Evolutionary conservation across 2,113 vertebrate species (phyloP).

Genomic region (Oryzias curvinotus): DNA sequence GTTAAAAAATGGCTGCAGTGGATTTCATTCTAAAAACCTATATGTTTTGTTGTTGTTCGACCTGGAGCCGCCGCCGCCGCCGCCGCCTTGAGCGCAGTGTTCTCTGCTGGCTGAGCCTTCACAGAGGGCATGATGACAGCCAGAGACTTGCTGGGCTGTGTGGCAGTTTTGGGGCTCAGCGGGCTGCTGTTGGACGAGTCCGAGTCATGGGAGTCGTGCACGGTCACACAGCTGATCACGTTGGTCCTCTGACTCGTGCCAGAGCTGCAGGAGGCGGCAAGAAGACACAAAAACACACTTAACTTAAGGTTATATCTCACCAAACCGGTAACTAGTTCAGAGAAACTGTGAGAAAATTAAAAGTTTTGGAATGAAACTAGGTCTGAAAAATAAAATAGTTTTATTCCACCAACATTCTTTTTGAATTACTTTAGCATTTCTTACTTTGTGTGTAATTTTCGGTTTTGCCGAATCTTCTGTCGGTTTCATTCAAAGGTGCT

Average conservation of each 20-base stretch:
- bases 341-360: too few relatives aligned
- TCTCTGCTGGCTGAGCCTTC: conserved; percentile 87
- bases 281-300: not conserved
- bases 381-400: too few relatives aligned
- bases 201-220: conserved; percentile 95
- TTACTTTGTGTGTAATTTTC: too few relatives aligned
- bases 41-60: not conserved
- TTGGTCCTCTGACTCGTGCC: conserved; percentile 89
- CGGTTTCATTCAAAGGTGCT: not conserved
- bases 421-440: too few relatives aligned
- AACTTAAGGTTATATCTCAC: not conserved
- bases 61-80: conserved; percentile 71
- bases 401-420: too few relatives aligned
- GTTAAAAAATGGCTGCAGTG: too few relatives aligned
- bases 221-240: conserved; percentile 97
- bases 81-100: conserved; percentile 67
- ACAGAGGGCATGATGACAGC: conserved; percentile 88
- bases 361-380: too few relatives aligned
- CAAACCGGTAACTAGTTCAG: too few relatives aligned
- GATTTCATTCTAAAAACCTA: too few relatives aligned
- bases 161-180: conserved; percentile 79
- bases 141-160: conserved; percentile 80
- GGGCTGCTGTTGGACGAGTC: conserved; percentile 94
- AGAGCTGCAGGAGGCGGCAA: conserved; percentile 69
- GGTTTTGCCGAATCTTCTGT: too few relatives aligned